These are phyloP conservation scores for Araneus ventricosus DNA, from an alignment of 1,140 invertebrate genomes.

Conservation along the genomic window DNA sequence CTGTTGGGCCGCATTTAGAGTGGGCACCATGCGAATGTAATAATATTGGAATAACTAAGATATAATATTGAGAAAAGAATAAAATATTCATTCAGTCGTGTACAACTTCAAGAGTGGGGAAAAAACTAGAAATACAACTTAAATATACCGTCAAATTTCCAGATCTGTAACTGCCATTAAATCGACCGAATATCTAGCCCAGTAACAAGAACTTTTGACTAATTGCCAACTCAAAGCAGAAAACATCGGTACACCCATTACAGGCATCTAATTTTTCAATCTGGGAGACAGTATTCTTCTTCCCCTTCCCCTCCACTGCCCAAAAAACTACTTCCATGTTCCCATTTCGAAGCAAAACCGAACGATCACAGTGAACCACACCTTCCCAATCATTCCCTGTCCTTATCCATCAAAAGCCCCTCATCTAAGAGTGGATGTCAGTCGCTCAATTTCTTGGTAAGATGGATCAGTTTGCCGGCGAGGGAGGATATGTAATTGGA, in stretches of 20 bases:
- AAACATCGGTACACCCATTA: background rate
- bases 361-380: background rate
- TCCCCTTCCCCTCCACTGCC: background rate
- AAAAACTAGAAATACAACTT: background rate
- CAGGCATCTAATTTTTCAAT: slow-evolving; percentile 5
- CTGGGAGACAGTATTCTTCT: background rate
- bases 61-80: too few relatives aligned
- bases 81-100: too few relatives aligned
- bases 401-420: slow-evolving; percentile 11
- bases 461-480: slow-evolving; percentile 22
- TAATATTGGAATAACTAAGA: too few relatives aligned
- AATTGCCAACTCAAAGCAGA: background rate
- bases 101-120: too few relatives aligned
- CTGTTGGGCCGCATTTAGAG: too few relatives aligned
- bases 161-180: background rate
- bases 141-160: background rate
- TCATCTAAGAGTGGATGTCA: slow-evolving; percentile 13
- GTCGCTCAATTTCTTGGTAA: slow-evolving; percentile 10
- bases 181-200: background rate
- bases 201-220: background rate
- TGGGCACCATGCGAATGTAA: too few relatives aligned
- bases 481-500: slow-evolving; percentile 45
- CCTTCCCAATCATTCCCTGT: slow-evolving; percentile 15
- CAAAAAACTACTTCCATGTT: background rate
- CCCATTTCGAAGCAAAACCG: background rate